Evolutionary conservation across 1,140 invertebrate species (phyloP).

Genomic region (Danaus plexippus): DNA sequence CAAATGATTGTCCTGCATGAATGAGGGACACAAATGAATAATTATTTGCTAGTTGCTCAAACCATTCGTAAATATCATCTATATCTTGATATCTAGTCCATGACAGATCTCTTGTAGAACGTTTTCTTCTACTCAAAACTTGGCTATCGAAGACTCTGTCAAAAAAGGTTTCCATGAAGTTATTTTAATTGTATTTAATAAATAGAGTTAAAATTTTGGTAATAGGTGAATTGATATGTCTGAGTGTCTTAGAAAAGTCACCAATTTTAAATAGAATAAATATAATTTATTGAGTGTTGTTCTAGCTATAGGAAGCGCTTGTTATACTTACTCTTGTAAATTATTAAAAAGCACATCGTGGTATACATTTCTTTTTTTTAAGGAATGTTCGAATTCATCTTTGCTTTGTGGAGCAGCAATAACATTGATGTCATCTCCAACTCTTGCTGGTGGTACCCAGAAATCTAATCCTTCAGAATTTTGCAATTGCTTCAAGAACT

Average conservation of each 20-base stretch:
- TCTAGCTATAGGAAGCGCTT: too few relatives aligned
- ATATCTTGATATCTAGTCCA: slow-evolving; percentile 54
- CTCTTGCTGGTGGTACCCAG: slow-evolving; percentile 34
- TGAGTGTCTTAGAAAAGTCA: too few relatives aligned
- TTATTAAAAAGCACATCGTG: slow-evolving; percentile 42
- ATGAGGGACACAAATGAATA: slow-evolving; percentile 42
- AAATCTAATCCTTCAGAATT: slow-evolving; percentile 35
- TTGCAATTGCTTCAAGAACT: slow-evolving; percentile 35
- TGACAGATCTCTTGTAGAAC: slow-evolving; percentile 28
- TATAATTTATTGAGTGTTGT: too few relatives aligned
- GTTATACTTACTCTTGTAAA: slow-evolving; percentile 53
- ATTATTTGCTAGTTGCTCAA: slow-evolving; percentile 37
- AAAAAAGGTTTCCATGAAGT: slow-evolving; percentile 11
- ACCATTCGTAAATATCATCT: slow-evolving; percentile 54
- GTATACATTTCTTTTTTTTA: slow-evolving; percentile 33
- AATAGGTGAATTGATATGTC: background rate
- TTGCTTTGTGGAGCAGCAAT: slow-evolving; percentile 39
- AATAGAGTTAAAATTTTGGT: background rate
- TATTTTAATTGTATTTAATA: slow-evolving; percentile 1
- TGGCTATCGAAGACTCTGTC: slow-evolving; percentile 53
- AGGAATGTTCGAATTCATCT: slow-evolving; percentile 32
- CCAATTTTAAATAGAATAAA: background rate
- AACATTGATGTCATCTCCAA: slow-evolving; percentile 46
- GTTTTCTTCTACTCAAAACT: slow-evolving; percentile 33
- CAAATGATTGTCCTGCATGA: slow-evolving; percentile 37